Evolutionary conservation across 2,797 vertebrate species (phyloP).

Genomic region (Syngnathus rostellatus): DNA sequence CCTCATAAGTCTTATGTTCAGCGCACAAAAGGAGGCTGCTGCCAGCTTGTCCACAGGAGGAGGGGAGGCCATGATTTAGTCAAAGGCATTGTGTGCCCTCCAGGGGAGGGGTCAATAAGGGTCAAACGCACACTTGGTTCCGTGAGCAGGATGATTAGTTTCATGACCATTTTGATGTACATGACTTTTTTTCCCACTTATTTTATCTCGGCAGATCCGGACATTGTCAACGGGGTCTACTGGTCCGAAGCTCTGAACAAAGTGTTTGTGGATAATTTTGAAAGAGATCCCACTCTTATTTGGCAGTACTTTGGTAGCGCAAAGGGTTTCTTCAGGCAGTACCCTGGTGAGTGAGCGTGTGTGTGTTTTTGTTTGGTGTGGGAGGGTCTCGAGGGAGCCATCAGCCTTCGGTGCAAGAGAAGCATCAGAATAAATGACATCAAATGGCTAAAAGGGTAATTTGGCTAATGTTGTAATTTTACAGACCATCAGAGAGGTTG

Average conservation of each 20-base stretch:
- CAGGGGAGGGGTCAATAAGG: conserved; percentile 50
- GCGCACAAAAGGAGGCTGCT: conserved; percentile 52
- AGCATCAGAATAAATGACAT: conserved; percentile 58
- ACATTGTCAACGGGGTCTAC: conserved; percentile 93
- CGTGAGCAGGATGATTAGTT: conserved; percentile 31
- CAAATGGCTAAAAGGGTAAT: conserved; percentile 65
- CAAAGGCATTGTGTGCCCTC: conserved; percentile 47
- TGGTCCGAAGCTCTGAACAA: conserved; percentile 98
- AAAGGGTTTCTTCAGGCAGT: conserved; percentile 96
- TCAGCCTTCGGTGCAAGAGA: conserved; percentile 37
- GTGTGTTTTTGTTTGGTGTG: conserved; percentile 10
- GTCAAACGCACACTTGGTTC: conserved; percentile 41
- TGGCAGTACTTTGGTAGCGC: conserved; percentile 98
- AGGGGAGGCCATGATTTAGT: conserved; percentile 44
- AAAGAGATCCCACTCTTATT: conserved; percentile 89
- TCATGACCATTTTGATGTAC: conserved; percentile 49
- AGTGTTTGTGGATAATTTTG: conserved; percentile 96
- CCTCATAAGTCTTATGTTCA: conserved; percentile 48
- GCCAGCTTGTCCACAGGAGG: conserved; percentile 32
- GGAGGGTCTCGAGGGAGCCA: conserved; percentile 40
- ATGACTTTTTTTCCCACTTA: conserved; percentile 15
- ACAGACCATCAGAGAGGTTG: conserved; percentile 71
- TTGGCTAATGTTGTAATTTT: conserved; percentile 72
- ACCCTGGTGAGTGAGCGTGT: conserved; percentile 75
- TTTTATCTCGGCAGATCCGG: conserved; percentile 72